Percentiles rank a stretch among this genome's conserved stretches.
Conservation (phyloP, 2,113 vertebrate genomes). For the Pantherophis guttatus region DNA sequence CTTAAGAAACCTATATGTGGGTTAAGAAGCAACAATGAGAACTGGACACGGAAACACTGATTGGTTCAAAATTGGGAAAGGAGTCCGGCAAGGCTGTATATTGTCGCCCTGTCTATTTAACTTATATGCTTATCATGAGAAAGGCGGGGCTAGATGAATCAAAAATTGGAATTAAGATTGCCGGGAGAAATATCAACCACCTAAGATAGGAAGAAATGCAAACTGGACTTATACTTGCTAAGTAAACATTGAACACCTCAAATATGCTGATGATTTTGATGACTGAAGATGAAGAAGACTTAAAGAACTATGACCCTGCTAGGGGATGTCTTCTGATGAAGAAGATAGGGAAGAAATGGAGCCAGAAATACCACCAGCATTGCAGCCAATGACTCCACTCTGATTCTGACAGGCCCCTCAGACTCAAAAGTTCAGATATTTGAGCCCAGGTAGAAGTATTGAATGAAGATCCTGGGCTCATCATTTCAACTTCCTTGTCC, state of each 20-base stretch:
- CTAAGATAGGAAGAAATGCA: not conserved
- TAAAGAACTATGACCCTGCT: not conserved
- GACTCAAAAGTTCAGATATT: not conserved
- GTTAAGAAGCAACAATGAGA: too few relatives aligned
- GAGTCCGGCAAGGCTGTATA: too few relatives aligned
- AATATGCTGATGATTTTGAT: not conserved
- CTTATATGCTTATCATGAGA: too few relatives aligned
- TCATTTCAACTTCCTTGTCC: not conserved
- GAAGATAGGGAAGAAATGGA: not conserved
- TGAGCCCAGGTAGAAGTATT: not conserved
- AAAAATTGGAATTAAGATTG: too few relatives aligned
- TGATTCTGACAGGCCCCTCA: not conserved
- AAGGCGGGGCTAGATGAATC: too few relatives aligned
- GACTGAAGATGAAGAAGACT: not conserved
- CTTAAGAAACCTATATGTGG: too few relatives aligned
- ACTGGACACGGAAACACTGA: too few relatives aligned
- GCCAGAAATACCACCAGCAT: not conserved
- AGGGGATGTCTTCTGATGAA: not conserved
- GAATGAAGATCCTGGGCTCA: not conserved
- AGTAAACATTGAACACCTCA: not conserved
- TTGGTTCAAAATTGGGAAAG: too few relatives aligned
- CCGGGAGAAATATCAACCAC: too few relatives aligned
- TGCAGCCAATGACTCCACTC: not conserved
- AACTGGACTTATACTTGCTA: not conserved
- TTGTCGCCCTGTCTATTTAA: too few relatives aligned